Evolutionary conservation across 2,888 invertebrate genomes (phyloP).

Genomic region (Mesoligia furuncula): DNA sequence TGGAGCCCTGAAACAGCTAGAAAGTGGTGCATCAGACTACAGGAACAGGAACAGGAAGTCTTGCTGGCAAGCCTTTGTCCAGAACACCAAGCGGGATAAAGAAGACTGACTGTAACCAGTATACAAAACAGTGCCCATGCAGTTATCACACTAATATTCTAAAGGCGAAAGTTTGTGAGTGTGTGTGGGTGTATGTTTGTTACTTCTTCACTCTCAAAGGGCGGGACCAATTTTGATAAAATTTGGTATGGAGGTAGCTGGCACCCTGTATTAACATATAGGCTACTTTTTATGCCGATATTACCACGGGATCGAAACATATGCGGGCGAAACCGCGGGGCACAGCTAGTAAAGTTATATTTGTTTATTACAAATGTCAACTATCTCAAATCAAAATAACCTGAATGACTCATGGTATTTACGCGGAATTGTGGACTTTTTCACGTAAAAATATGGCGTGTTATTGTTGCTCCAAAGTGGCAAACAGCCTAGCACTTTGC

Average conservation of each 20-base stretch:
- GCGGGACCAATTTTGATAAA: no score
- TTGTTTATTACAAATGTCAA: slow-evolving; percentile 20
- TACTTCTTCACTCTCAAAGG: no score
- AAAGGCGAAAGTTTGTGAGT: no score
- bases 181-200: no score
- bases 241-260: no score
- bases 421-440: slow-evolving; percentile 40
- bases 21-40: not conserved
- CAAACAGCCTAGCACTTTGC: slow-evolving; percentile 48
- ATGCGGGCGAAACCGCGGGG: no score
- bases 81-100: no score
- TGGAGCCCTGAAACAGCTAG: not conserved
- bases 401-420: slow-evolving; percentile 41
- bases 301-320: no score
- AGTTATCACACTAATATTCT: no score
- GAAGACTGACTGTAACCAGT: not conserved
- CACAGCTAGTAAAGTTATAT: slow-evolving; percentile 1
- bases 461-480: slow-evolving; percentile 20
- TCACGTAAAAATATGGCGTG: slow-evolving; percentile 42
- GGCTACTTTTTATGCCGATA: no score
- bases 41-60: not conserved
- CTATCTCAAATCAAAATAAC: slow-evolving; percentile 25
- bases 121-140: not conserved
- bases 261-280: no score
- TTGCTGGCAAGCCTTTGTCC: not conserved